Evolutionary conservation across 2,888 invertebrate species (phyloP).

Genomic region (Brachyptera putata): DNA sequence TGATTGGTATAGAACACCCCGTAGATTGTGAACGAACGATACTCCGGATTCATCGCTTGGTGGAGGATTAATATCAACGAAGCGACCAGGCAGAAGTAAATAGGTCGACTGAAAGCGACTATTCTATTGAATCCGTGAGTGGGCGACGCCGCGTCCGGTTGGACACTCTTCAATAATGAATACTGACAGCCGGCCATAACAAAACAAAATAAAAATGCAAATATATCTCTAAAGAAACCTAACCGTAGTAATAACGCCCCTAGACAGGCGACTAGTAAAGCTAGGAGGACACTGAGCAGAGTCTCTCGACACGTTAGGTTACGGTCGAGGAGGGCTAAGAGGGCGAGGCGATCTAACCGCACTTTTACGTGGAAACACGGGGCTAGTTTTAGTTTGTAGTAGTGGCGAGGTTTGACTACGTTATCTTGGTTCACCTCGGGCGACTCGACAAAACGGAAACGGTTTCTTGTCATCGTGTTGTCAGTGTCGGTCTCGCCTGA

Average conservation of each 20-base stretch:
- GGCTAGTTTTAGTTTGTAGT: constrained; percentile 62
- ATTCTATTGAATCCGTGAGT: constrained; percentile 92
- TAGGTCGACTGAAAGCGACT: constrained; percentile 88
- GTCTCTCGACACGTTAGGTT: constrained; percentile 82
- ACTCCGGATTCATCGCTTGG: constrained; percentile 45
- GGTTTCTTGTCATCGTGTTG: no score
- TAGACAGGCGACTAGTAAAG: constrained; percentile 77
- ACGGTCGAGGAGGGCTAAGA: constrained; percentile 89
- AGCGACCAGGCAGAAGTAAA: constrained; percentile 78
- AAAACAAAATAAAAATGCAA: constrained; percentile 92
- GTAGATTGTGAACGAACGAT: constrained; percentile 46
- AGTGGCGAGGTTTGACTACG: constrained; percentile 49
- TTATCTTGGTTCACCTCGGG: constrained; percentile 36
- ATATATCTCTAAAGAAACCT: constrained; percentile 86
- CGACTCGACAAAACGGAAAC: constrained; percentile 54
- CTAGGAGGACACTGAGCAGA: constrained; percentile 74
- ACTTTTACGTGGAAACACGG: constrained; percentile 46
- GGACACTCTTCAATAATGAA: constrained; percentile 75
- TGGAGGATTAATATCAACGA: constrained; percentile 42
- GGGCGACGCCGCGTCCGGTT: constrained; percentile 97
- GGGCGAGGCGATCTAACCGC: constrained; percentile 85
- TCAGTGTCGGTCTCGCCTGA: no score
- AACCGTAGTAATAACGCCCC: constrained; percentile 78
- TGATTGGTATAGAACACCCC: constrained; percentile 53
- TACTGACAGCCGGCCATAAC: constrained; percentile 98